Evolutionary conservation across 2,888 invertebrate genomes (phyloP), one percentile per base, ranked within the genome.

Genomic region (Sicus ferrugineus): DNA sequence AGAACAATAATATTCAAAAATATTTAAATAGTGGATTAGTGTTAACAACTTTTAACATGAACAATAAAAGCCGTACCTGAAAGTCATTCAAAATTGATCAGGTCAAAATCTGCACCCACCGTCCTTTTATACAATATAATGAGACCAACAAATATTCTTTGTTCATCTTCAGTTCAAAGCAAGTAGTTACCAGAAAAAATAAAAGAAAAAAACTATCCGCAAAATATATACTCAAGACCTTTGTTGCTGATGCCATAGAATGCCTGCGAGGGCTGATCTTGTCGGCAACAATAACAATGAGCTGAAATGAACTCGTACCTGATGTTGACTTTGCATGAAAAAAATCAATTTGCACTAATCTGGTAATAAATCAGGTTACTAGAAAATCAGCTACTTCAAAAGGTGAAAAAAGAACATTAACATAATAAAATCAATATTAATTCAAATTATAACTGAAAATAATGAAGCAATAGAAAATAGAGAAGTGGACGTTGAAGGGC

Each of bases 11-110:
- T n/a, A n/a, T n/a, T n/a, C n/a, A n/a, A 6, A 59, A 59, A 59
- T 38, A 23, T 19, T 16, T 1, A 30, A n/a, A 28, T 64, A 50
- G n/a, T 64, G 30, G 63, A 64, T 64, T 64, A 64, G 63, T 30
- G 48, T 6, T 30, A 42, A 30, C 30, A 28, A 48, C 16, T 63
- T 34, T n/a, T 38, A 6, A 16, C 42, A 42, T 23, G 11, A 56
- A 21, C 9, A 56, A 56, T 2, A 28, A 28, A 30, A 11, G 42
- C 38, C 38, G 21, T 21, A 11, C 9, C 23, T 14, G 14, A 50
- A 50, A 7, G 38, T 19, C 31, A 34, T 34, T 9, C 7, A 30
- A 26, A n/a, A 16, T 26, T 3, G 23, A 56, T 59, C 31, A 59
- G 59, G 59, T 59, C 59, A 59, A 59, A n/a, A 34, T 30, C 7